These are phyloP conservation scores for Pseudonaja textilis DNA, from an alignment of 2,113 vertebrate genomes.

Conservation along the genomic window DNA sequence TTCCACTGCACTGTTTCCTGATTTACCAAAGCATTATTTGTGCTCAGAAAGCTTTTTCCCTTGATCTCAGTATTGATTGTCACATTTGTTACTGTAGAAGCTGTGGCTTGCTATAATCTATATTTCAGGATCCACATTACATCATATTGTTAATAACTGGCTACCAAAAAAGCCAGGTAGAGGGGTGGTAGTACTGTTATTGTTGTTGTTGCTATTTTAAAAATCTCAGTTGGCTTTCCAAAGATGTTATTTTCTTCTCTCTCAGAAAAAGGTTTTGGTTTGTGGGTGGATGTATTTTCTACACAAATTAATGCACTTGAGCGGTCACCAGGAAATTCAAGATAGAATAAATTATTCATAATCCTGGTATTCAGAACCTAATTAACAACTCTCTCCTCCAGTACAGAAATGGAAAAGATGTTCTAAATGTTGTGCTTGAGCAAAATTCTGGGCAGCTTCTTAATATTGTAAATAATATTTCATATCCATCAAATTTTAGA, in stretches of 20 bases:
- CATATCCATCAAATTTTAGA: background rate
- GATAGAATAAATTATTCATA: background rate
- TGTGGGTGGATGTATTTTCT: background rate
- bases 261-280: background rate
- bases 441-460: background rate
- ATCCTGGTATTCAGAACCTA: background rate
- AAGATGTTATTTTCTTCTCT: background rate
- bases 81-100: constrained; percentile 9
- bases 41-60: background rate
- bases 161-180: background rate
- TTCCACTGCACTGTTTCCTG: background rate
- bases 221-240: background rate
- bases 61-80: background rate
- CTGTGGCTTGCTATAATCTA: constrained; percentile 11
- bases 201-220: background rate
- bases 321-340: background rate
- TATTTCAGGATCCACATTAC: constrained; percentile 16
- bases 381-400: background rate
- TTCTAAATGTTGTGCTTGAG: background rate
- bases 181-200: background rate
- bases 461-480: background rate
- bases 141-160: constrained; percentile 4
- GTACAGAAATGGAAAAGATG: background rate
- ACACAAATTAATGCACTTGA: background rate
- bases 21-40: background rate